Evolutionary conservation across 2,113 vertebrate genomes (phyloP).

Genomic region (Strix aluco): DNA sequence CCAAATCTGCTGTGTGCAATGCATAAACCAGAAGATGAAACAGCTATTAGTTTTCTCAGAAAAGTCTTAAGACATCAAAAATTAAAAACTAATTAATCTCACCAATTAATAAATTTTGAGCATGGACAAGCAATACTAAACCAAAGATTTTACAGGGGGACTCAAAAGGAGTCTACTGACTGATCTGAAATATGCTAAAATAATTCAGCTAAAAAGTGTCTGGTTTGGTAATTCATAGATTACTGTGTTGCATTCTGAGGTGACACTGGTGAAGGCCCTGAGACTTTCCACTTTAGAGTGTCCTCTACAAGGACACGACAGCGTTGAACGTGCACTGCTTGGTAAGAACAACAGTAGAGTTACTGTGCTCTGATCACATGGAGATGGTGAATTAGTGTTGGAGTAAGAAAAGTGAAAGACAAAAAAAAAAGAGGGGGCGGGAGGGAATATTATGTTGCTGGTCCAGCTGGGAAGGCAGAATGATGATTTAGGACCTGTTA

Average conservation of each 20-base stretch:
- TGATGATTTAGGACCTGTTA: neutral
- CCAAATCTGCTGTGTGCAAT: neutral
- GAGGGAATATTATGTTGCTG: neutral
- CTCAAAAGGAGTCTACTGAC: neutral
- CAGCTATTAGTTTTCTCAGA: neutral
- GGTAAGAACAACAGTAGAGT: neutral
- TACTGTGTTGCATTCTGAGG: neutral
- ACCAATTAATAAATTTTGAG: neutral
- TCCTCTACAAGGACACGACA: neutral
- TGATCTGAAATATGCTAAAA: neutral
- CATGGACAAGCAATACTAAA: neutral
- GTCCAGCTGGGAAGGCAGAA: neutral
- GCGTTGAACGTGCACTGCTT: neutral
- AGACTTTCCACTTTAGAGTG: neutral
- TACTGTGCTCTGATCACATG: neutral
- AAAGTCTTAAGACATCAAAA: neutral
- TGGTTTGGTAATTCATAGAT: neutral
- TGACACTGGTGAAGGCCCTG: neutral
- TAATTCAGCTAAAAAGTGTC: neutral
- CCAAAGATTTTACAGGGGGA: neutral
- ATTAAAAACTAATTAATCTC: neutral
- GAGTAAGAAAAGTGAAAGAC: neutral
- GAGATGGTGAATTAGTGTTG: neutral
- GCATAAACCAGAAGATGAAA: neutral
- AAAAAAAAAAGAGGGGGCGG: rapidly evolving